phyloP scores from a whole-genome alignment of 2,888 invertebrate genomes.

The Amphipyra berbera region DNA sequence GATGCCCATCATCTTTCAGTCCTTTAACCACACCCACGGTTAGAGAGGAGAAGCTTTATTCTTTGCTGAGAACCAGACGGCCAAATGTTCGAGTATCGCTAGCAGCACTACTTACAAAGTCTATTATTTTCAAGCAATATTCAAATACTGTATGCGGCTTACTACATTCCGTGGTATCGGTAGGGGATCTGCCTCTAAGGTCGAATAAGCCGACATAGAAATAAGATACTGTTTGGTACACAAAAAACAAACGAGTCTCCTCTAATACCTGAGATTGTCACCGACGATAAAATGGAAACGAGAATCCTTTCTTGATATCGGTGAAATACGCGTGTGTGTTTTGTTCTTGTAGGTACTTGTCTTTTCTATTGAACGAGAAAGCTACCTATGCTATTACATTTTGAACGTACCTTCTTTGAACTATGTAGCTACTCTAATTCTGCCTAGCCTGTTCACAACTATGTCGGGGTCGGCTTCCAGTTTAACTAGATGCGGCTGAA shows the following conservation, averaged over 20 bases:
- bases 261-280: slow-evolving; percentile 60
- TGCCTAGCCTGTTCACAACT: no score
- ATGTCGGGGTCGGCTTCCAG: no score
- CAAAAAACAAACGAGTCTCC: slow-evolving; percentile 54
- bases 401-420: no score
- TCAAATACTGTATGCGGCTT: slow-evolving; percentile 25
- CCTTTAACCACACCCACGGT: no score
- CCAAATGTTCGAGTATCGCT: no score
- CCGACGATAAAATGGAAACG: slow-evolving; percentile 55
- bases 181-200: slow-evolving; percentile 36
- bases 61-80: no score
- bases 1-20: no score
- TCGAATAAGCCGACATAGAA: slow-evolving; percentile 45
- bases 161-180: slow-evolving; percentile 36
- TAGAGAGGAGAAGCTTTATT: no score
- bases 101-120: slow-evolving; percentile 1
- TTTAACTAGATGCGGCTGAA: no score
- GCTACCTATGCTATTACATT: background rate
- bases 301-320: slow-evolving; percentile 54
- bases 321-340: slow-evolving; percentile 49
- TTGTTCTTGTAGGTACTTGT: slow-evolving; percentile 25
- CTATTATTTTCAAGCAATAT: slow-evolving; percentile 26
- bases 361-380: background rate
- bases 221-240: slow-evolving; percentile 54
- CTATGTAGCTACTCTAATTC: background rate